A percentile compares a stretch with the other conserved stretches of the same genome.
Conservation (phyloP, 92 coral and sea anemone species). For the Paragorgia papillata region DNA sequence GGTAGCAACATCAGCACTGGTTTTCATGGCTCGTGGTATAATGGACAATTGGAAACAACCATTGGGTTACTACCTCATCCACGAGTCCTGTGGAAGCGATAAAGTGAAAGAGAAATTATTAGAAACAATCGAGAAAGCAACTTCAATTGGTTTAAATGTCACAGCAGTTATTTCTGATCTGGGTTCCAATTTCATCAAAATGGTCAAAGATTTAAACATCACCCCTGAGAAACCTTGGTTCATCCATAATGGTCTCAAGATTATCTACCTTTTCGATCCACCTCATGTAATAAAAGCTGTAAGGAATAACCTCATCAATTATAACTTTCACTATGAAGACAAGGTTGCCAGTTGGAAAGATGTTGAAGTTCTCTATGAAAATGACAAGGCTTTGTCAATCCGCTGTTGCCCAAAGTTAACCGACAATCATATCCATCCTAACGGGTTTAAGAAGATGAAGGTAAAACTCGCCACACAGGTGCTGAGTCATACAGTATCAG, state of each 20-base stretch:
- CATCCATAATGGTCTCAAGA: slow-evolving; percentile 18
- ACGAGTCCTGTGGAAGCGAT: slow-evolving; percentile 21
- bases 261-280: slow-evolving; percentile 18
- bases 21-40: slow-evolving; percentile 40
- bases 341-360: no score
- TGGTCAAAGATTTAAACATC: background rate
- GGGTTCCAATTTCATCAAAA: slow-evolving; percentile 22
- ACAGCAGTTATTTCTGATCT: no score
- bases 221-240: slow-evolving; percentile 31
- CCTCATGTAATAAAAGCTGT: slow-evolving; percentile 42
- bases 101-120: background rate
- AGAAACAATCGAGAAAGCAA: background rate
- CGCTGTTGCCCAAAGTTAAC: slow-evolving; percentile 46
- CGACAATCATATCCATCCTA: slow-evolving; percentile 31
- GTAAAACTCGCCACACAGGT: slow-evolving; percentile 44
- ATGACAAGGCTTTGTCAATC: slow-evolving; percentile 7
- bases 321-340: slow-evolving; percentile 18
- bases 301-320: slow-evolving; percentile 34
- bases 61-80: slow-evolving; percentile 21
- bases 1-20: slow-evolving; percentile 26
- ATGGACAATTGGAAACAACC: slow-evolving; percentile 45
- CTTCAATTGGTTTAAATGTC: no score
- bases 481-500: slow-evolving; percentile 30
- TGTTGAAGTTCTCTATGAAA: background rate
- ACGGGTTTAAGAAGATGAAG: slow-evolving; percentile 26